Conservation (phyloP, 2,113 vertebrate species). For the Coregonus clupeaformis region DNA sequence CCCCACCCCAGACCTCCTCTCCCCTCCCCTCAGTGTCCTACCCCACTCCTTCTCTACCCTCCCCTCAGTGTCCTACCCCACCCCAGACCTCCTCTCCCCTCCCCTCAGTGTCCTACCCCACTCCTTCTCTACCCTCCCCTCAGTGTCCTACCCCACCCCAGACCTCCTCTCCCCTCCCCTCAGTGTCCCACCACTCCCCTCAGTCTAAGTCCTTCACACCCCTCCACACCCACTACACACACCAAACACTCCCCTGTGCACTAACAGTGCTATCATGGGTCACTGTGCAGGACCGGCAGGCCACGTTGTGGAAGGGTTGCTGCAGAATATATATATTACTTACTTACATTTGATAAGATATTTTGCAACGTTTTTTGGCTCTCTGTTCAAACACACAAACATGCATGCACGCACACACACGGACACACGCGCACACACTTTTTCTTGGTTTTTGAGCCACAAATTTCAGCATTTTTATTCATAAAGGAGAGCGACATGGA, state of each 20-base stretch:
- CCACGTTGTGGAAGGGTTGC: neutral
- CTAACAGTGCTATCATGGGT: neutral
- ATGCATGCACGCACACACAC: no score
- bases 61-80: neutral
- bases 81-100: no score
- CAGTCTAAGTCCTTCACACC: neutral
- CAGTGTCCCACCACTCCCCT: neutral
- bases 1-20: no score
- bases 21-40: neutral
- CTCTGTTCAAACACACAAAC: neutral
- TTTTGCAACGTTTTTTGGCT: neutral
- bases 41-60: no score
- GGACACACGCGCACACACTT: neutral
- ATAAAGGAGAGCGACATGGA: no score
- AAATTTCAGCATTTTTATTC: no score
- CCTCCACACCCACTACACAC: neutral
- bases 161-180: neutral
- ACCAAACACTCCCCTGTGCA: constrained; percentile 2
- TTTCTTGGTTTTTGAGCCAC: no score
- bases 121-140: no score
- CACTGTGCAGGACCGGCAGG: neutral
- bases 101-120: no score
- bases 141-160: constrained; percentile 7
- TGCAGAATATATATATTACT: neutral
- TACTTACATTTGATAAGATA: no score